Percentiles rank a stretch among this genome's conserved stretches.
Evolutionary conservation across 2,113 vertebrate species (phyloP).

Genomic region (Neodontobutis hainanensis): DNA sequence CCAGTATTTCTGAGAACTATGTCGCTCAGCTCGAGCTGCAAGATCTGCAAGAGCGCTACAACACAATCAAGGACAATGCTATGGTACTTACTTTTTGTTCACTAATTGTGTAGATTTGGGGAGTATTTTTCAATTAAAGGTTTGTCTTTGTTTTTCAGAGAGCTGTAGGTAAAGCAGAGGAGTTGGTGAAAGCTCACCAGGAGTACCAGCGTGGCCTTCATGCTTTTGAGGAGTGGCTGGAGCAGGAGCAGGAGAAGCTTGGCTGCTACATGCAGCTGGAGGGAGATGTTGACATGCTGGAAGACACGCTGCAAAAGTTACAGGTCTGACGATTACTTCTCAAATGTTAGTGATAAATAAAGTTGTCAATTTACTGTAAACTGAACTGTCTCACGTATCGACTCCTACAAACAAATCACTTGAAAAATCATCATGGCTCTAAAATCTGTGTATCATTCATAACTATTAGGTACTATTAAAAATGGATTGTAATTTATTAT

Average conservation of each 20-base stretch:
- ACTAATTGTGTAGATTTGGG: neutral
- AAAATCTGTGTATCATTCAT: no score
- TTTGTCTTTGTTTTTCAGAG: constrained; percentile 73
- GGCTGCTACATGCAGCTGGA: constrained; percentile 82
- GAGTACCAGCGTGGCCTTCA: constrained; percentile 90
- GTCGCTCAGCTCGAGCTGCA: constrained; percentile 91
- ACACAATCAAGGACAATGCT: constrained; percentile 81
- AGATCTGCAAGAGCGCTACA: constrained; percentile 93
- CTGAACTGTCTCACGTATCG: neutral
- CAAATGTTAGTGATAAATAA: neutral
- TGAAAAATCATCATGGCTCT: no score
- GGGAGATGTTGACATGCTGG: constrained; percentile 85
- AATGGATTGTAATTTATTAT: no score
- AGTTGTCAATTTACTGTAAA: no score
- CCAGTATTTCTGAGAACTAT: constrained; percentile 88
- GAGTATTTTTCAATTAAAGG: neutral
- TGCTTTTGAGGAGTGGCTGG: constrained; percentile 91
- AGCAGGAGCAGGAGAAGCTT: constrained; percentile 88
- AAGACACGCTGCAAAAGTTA: constrained; percentile 84
- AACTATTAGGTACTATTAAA: no score
- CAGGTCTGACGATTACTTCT: constrained; percentile 78
- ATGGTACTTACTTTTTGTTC: constrained; percentile 76
- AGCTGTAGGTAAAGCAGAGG: constrained; percentile 85
- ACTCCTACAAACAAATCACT: no score
- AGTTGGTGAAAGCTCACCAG: constrained; percentile 86